These are phyloP conservation scores for Saccostrea glomerata DNA, from an alignment of 1,140 invertebrate species.

Conservation along the genomic window DNA sequence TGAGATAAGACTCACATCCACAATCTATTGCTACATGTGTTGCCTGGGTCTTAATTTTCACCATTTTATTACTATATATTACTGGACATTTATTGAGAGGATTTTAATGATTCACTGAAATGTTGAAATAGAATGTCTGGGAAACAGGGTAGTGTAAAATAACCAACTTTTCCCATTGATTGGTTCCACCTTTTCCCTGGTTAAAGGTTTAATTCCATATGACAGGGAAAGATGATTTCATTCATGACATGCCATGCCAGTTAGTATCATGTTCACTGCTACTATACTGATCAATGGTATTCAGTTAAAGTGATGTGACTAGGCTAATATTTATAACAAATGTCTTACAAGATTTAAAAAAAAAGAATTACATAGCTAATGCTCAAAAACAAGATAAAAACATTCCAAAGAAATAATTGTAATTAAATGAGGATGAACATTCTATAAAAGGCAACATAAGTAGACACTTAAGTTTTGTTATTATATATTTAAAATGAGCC, in stretches of 20 bases:
- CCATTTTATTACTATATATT: neutral
- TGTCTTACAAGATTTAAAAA: neutral
- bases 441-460: neutral
- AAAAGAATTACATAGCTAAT: neutral
- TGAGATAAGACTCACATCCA: too few relatives aligned
- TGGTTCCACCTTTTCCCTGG: neutral
- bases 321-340: neutral
- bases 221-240: neutral
- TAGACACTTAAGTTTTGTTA: neutral
- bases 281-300: neutral
- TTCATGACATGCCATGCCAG: conserved; percentile 17
- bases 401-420: neutral
- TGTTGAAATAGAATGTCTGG: neutral
- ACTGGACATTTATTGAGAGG: neutral
- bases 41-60: neutral
- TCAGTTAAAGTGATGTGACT: neutral
- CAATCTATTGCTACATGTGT: neutral
- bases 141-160: neutral
- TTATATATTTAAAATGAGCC: neutral
- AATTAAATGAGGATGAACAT: neutral
- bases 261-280: neutral
- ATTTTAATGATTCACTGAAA: neutral
- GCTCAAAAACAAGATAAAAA: neutral
- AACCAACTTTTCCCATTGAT: neutral
- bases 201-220: neutral